These are phyloP conservation scores for Lophochroa leadbeateri DNA, from an alignment of 2,113 vertebrate genomes.

Conservation along the genomic window DNA sequence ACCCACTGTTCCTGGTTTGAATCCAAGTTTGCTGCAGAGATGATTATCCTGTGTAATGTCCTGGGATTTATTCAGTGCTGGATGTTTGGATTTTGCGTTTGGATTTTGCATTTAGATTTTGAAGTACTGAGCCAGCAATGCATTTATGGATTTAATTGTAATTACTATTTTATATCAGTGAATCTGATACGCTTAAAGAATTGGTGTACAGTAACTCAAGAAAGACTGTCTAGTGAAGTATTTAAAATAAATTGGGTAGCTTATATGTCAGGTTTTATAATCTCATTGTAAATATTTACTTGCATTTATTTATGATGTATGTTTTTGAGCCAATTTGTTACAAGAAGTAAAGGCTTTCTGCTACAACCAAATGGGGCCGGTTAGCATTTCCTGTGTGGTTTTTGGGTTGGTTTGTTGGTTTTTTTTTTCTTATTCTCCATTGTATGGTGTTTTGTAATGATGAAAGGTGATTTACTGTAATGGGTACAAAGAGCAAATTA, in stretches of 20 bases:
- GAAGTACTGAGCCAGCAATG: neutral
- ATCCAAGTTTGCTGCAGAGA: neutral
- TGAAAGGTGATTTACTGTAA: neutral
- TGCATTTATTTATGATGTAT: neutral
- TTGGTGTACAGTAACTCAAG: neutral
- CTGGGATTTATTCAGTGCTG: neutral
- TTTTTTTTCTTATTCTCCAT: neutral
- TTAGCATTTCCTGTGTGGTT: neutral
- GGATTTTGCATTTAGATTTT: neutral
- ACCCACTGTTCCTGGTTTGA: neutral
- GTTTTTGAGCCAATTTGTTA: neutral
- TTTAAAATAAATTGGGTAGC: neutral
- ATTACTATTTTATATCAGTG: neutral
- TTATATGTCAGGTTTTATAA: neutral
- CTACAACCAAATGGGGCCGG: neutral
- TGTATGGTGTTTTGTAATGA: neutral
- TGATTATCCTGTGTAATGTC: neutral
- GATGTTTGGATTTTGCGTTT: neutral
- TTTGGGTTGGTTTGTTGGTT: neutral
- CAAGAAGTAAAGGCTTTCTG: neutral
- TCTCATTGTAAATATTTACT: neutral
- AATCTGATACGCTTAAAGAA: neutral
- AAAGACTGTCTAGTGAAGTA: neutral
- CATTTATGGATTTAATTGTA: neutral
- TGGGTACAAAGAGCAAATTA: neutral